phyloP scores from a whole-genome alignment of 1,140 invertebrate species.

The Pseudobourletiella spinata region DNA sequence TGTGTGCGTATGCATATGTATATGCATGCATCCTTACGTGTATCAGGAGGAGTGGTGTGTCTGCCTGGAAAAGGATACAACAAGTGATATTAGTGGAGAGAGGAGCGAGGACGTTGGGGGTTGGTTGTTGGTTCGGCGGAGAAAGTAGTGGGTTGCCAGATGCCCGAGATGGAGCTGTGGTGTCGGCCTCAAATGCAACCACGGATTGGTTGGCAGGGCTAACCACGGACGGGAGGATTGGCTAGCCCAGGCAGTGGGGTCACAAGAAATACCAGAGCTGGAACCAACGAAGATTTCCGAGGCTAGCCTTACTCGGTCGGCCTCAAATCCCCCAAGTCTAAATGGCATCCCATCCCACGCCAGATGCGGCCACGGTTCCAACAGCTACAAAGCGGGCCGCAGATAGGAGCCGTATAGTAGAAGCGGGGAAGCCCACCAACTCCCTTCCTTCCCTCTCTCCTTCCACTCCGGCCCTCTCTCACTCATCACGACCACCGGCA shows the following conservation, averaged over 20 bases:
- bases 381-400: too few species aligned
- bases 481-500: too few species aligned
- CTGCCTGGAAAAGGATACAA: too few species aligned
- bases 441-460: constrained; percentile 6
- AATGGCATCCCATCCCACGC: constrained; percentile 5
- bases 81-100: too few species aligned
- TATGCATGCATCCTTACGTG: too few species aligned
- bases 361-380: neutral
- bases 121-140: neutral
- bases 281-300: constrained; percentile 32
- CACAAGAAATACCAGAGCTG: neutral
- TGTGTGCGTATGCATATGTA: too few species aligned
- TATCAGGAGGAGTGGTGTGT: too few species aligned
- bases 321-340: constrained; percentile 35
- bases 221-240: constrained; percentile 26
- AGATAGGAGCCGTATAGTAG: too few species aligned
- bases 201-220: constrained; percentile 24
- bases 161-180: constrained; percentile 8
- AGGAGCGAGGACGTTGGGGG: too few species aligned
- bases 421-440: too few species aligned
- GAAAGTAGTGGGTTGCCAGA: neutral
- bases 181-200: constrained; percentile 28
- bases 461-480: neutral
- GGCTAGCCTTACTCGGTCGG: constrained; percentile 17
- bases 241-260: constrained; percentile 26